phyloP scores from a whole-genome alignment of 92 coral and sea anemone species.

The Bergia sp. region DNA sequence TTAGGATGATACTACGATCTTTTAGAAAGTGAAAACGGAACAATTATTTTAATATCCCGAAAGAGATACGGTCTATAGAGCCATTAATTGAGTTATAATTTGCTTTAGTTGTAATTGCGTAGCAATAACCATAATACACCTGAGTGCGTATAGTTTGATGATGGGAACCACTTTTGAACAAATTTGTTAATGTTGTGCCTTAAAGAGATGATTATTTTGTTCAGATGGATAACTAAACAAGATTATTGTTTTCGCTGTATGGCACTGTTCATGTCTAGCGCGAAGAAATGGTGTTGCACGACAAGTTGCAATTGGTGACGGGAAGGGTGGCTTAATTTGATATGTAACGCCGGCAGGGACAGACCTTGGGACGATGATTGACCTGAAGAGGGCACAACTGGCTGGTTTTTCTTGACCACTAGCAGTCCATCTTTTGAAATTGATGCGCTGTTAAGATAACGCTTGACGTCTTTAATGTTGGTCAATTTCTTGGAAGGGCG shows the following conservation, averaged over 20 bases:
- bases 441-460: conserved; percentile 38
- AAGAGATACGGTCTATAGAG: too few species aligned
- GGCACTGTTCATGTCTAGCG: conserved; percentile 36
- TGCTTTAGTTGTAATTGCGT: too few species aligned
- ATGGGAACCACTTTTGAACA: too few species aligned
- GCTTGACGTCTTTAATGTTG: conserved; percentile 49
- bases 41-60: too few species aligned
- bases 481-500: conserved; percentile 48
- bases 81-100: too few species aligned
- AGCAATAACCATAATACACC: too few species aligned
- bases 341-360: conserved; percentile 46
- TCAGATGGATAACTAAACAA: too few species aligned
- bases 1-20: too few species aligned
- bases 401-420: conserved; percentile 41
- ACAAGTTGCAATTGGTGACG: conserved; percentile 24
- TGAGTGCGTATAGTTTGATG: too few species aligned
- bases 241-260: not conserved
- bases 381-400: conserved; percentile 30
- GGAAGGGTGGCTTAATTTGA: conserved; percentile 26
- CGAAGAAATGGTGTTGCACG: not conserved
- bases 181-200: too few species aligned
- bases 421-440: conserved; percentile 57
- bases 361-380: conserved; percentile 32
- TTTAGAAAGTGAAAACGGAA: too few species aligned
- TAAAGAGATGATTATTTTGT: too few species aligned